Evolutionary conservation across 2,797 vertebrate species (phyloP).

Genomic region (Tapirus indicus): DNA sequence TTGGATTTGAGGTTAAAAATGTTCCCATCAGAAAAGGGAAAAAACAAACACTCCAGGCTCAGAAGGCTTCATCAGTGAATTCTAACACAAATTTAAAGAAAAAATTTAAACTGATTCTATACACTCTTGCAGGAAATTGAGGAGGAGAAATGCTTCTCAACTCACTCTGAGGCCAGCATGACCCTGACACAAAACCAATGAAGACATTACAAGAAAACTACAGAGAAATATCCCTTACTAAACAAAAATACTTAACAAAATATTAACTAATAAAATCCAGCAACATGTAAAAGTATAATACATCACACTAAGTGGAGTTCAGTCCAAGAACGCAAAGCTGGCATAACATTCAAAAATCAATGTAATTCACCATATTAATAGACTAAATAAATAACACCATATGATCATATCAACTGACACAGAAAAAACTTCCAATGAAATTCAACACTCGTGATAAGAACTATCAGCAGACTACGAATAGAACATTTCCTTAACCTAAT

Average conservation of each 20-base stretch:
- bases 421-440: not conserved
- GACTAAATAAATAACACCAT: not conserved
- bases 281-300: not conserved
- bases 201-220: not conserved
- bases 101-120: not conserved
- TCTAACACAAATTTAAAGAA: not conserved
- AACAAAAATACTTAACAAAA: constrained; percentile 20
- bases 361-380: not conserved
- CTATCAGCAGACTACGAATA: not conserved
- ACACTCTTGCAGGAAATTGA: not conserved
- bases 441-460: constrained; percentile 18
- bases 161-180: not conserved
- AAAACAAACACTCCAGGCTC: not conserved
- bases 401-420: not conserved
- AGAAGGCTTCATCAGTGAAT: not conserved
- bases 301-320: not conserved
- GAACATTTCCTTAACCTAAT: not conserved
- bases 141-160: not conserved
- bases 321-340: not conserved
- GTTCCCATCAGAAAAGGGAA: not conserved
- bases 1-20: not conserved
- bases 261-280: constrained; percentile 8
- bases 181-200: not conserved
- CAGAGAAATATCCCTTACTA: not conserved
- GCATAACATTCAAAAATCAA: not conserved